Evolutionary conservation across 2,888 invertebrate species (phyloP).

Genomic region (Lasius platythorax): DNA sequence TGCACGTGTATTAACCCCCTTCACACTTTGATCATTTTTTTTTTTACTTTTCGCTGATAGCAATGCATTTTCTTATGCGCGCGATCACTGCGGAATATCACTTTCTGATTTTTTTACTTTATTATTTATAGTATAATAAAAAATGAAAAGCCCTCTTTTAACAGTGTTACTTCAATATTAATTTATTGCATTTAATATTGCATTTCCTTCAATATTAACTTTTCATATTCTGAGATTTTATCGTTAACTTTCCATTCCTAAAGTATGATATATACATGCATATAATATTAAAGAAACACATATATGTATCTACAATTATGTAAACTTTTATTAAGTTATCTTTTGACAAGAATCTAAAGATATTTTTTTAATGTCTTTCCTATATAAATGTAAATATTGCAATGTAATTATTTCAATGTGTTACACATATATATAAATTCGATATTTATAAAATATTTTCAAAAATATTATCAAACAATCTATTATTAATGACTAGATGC

Average conservation of each 20-base stretch:
- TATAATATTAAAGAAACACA: not conserved
- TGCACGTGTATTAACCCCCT: not conserved
- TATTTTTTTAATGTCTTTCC: not conserved
- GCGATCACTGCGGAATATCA: not conserved
- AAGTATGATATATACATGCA: not conserved
- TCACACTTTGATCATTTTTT: constrained; percentile 1
- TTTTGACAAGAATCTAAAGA: not conserved
- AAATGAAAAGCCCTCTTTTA: not conserved
- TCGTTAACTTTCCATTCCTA: constrained; percentile 3
- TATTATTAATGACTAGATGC: not conserved
- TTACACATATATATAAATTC: not conserved
- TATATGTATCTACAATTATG: not conserved
- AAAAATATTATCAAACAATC: not conserved
- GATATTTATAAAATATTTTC: not conserved
- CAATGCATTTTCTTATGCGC: constrained; percentile 1
- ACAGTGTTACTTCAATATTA: not conserved
- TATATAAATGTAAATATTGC: not conserved
- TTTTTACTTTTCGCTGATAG: not conserved
- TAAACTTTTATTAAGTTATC: not conserved
- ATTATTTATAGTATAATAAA: constrained; percentile 12
- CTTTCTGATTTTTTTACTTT: not conserved
- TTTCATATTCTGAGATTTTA: not conserved
- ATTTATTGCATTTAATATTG: not conserved
- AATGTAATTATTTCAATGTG: not conserved
- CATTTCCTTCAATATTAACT: not conserved